A percentile compares a stretch with the other conserved stretches of the same genome.
Evolutionary conservation across 1,140 invertebrate species (phyloP).

Genomic region (Caenorhabditis briggsae): DNA sequence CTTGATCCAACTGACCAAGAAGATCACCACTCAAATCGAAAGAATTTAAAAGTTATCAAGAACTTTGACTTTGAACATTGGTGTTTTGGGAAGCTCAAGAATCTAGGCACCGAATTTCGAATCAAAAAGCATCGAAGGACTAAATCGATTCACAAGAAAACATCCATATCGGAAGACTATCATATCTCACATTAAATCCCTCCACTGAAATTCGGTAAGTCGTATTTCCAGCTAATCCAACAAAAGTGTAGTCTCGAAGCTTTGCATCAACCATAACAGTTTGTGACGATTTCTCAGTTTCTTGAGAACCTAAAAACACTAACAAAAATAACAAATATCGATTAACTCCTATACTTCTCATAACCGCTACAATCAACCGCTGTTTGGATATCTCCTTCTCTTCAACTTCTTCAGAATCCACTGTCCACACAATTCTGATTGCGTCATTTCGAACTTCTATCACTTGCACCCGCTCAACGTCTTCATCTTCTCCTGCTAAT

Average conservation of each 20-base stretch:
- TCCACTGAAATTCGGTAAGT: slow-evolving; percentile 58
- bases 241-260: slow-evolving; percentile 29
- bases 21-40: too few species aligned
- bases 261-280: slow-evolving; percentile 25
- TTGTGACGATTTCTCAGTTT: slow-evolving; percentile 23
- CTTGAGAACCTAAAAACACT: slow-evolving; percentile 8
- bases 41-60: too few species aligned
- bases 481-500: slow-evolving; percentile 51
- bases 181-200: slow-evolving; percentile 23
- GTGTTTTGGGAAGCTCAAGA: neutral
- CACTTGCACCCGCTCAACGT: slow-evolving; percentile 35
- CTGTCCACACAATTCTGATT: slow-evolving; percentile 32
- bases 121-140: neutral
- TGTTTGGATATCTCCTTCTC: slow-evolving; percentile 19
- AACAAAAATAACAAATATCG: too few species aligned
- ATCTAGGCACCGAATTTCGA: neutral
- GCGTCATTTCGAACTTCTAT: slow-evolving; percentile 56
- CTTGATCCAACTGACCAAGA: too few species aligned
- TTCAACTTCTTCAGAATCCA: slow-evolving; percentile 2
- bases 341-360: slow-evolving; percentile 28
- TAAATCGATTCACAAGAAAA: neutral
- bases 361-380: slow-evolving; percentile 37
- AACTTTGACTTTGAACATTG: neutral
- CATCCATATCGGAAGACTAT: neutral
- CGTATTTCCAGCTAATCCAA: slow-evolving; percentile 47